Percentiles rank a stretch among this genome's conserved stretches.
phyloP scores from a whole-genome alignment of 1,140 invertebrate genomes.

The Scaptomyza pallida region DNA sequence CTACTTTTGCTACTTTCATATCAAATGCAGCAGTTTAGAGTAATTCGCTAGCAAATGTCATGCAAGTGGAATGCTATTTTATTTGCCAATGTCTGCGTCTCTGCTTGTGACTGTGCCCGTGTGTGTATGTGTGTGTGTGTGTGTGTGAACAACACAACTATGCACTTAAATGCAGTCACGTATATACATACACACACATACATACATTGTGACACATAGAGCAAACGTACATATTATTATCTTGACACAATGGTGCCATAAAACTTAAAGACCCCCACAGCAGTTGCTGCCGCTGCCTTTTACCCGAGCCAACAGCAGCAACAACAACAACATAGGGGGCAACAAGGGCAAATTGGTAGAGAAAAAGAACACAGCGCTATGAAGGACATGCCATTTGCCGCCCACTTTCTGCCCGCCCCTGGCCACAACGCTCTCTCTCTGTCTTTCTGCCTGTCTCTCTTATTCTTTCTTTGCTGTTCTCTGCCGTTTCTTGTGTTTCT shows the following conservation, averaged over 20 bases:
- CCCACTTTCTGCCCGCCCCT: conserved; percentile 2
- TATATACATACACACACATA: conserved; percentile 40
- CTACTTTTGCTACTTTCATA: conserved; percentile 52
- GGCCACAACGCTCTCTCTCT: neutral
- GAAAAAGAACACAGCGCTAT: conserved; percentile 1
- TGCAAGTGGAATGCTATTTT: conserved; percentile 75
- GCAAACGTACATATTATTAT: conserved; percentile 77
- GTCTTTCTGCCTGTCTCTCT: conserved; percentile 1
- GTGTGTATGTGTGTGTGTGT: conserved; percentile 18
- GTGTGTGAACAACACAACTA: conserved; percentile 68
- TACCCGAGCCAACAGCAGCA: conserved; percentile 6
- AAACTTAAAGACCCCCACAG: conserved; percentile 80
- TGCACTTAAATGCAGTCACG: conserved; percentile 82
- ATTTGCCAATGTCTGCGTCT: conserved; percentile 42
- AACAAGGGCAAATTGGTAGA: conserved; percentile 24
- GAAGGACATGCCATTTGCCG: conserved; percentile 53
- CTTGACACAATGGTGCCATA: conserved; percentile 83
- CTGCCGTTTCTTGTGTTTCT: conserved; percentile 37
- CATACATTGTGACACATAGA: conserved; percentile 18
- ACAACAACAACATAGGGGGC: conserved; percentile 9
- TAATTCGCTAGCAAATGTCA: conserved; percentile 77
- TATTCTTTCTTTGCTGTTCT: conserved; percentile 4
- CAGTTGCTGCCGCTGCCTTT: conserved; percentile 49
- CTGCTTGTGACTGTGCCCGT: neutral
- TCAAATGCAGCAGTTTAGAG: conserved; percentile 77